Evolutionary conservation across 2,113 vertebrate genomes (phyloP).

Genomic region (Daubentonia madagascariensis): DNA sequence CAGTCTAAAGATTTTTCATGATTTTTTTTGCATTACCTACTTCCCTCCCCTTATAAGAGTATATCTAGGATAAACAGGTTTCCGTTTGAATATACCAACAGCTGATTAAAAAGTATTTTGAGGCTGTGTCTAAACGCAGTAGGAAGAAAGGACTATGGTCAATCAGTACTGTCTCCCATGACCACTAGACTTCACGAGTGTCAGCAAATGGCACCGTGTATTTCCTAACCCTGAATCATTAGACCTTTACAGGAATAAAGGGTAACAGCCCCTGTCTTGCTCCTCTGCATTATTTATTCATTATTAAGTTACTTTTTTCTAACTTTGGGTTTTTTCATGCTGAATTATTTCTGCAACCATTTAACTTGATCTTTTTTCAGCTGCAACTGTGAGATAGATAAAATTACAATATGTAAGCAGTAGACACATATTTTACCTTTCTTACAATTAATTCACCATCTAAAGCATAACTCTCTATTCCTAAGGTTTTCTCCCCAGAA

Average conservation of each 20-base stretch:
- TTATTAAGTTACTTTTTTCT: neutral
- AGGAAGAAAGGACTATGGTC: neutral
- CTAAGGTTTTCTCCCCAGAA: neutral
- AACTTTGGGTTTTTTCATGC: neutral
- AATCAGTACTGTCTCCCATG: neutral
- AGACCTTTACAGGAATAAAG: neutral
- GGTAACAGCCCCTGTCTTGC: neutral
- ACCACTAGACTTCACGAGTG: neutral
- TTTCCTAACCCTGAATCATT: neutral
- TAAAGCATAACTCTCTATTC: neutral
- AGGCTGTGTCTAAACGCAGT: neutral
- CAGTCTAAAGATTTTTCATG: neutral
- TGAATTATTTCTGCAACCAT: constrained; percentile 1
- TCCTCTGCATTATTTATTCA: neutral
- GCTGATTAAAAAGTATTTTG: neutral
- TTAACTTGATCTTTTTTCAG: neutral
- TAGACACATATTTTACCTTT: neutral
- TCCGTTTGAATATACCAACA: neutral
- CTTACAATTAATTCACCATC: neutral
- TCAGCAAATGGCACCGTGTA: neutral
- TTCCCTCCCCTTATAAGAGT: neutral
- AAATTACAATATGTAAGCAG: neutral
- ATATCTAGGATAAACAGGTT: neutral
- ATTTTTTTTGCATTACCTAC: neutral
- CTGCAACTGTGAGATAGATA: neutral